These are phyloP conservation scores for Drosophila fulvimacula DNA, from an alignment of 2,888 invertebrate genomes.

Conservation along the genomic window DNA sequence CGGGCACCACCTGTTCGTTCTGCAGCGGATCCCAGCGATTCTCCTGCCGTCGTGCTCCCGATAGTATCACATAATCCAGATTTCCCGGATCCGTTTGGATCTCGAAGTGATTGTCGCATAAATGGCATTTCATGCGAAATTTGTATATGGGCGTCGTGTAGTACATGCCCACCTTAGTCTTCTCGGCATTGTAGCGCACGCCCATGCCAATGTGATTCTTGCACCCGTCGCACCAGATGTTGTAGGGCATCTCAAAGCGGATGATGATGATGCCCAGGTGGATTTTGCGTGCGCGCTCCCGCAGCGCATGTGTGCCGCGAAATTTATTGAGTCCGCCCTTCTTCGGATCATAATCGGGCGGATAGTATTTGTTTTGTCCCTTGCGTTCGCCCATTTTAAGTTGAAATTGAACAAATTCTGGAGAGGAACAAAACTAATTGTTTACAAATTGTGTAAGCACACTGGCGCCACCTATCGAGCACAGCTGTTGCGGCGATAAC, in stretches of 20 bases:
- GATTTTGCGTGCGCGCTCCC: conserved; percentile 98
- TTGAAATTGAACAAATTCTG: conserved; percentile 7
- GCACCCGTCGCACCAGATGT: conserved; percentile 99
- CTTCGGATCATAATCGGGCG: conserved; percentile 98
- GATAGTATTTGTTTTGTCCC: conserved; percentile 98
- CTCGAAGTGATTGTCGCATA: conserved; percentile 97
- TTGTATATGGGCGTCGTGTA: conserved; percentile 99
- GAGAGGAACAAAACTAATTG: not conserved
- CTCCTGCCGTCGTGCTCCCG: conserved; percentile 98
- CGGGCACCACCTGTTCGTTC: conserved; percentile 96
- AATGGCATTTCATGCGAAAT: conserved; percentile 99
- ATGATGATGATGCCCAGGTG: conserved; percentile 93
- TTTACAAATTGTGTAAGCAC: conserved; percentile 20
- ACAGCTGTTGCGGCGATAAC: conserved; percentile 38
- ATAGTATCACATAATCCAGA: conserved; percentile 97
- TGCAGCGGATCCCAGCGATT: conserved; percentile 99
- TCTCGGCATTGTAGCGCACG: conserved; percentile 97
- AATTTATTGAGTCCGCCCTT: conserved; percentile 98
- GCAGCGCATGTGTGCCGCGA: conserved; percentile 95
- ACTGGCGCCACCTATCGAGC: conserved; percentile 22
- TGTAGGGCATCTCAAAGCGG: conserved; percentile 99
- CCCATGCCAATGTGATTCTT: conserved; percentile 99
- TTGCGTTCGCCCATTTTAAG: conserved; percentile 96
- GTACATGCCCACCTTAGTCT: conserved; percentile 97
- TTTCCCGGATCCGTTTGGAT: conserved; percentile 99